phyloP scores from a whole-genome alignment of 2,888 invertebrate species.

The Hermaeophaga mercurialis region DNA sequence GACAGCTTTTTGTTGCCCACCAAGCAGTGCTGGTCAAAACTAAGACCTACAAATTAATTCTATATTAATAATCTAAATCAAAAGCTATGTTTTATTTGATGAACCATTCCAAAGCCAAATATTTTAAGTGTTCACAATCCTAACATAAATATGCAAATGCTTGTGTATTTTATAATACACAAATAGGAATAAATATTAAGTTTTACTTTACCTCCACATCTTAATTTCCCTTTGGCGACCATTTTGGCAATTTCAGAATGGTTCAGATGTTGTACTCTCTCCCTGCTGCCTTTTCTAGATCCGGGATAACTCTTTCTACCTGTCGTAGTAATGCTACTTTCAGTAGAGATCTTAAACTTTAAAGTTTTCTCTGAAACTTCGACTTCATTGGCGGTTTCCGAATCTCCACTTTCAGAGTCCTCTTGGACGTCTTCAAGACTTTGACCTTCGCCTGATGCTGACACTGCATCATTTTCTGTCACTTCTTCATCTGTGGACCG shows the following conservation, averaged over 20 bases:
- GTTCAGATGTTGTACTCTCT: conserved; percentile 59
- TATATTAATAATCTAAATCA: too few relatives aligned
- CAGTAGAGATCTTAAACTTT: conserved; percentile 78
- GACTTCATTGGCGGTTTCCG: conserved; percentile 73
- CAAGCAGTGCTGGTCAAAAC: conserved; percentile 54
- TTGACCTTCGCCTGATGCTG: conserved; percentile 47
- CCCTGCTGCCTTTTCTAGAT: conserved; percentile 71
- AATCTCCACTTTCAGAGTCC: conserved; percentile 63
- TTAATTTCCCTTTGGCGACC: conserved; percentile 58
- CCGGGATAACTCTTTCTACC: conserved; percentile 69
- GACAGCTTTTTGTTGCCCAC: conserved; percentile 54
- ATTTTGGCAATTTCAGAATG: conserved; percentile 59
- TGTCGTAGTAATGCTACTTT: conserved; percentile 59
- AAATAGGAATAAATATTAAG: too few relatives aligned
- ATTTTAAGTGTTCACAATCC: too few relatives aligned
- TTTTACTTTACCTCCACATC: conserved; percentile 37
- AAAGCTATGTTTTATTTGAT: too few relatives aligned
- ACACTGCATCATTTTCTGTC: conserved; percentile 55
- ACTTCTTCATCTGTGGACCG: conserved; percentile 60
- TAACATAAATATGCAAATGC: conserved; percentile 1
- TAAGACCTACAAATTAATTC: conserved; percentile 48
- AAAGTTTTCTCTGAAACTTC: conserved; percentile 76
- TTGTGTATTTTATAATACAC: too few relatives aligned
- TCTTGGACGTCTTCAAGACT: conserved; percentile 62
- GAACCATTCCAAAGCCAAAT: too few relatives aligned